These are phyloP conservation scores for Acanthopagrus latus DNA, from an alignment of 2,797 vertebrate species.

Conservation along the genomic window DNA sequence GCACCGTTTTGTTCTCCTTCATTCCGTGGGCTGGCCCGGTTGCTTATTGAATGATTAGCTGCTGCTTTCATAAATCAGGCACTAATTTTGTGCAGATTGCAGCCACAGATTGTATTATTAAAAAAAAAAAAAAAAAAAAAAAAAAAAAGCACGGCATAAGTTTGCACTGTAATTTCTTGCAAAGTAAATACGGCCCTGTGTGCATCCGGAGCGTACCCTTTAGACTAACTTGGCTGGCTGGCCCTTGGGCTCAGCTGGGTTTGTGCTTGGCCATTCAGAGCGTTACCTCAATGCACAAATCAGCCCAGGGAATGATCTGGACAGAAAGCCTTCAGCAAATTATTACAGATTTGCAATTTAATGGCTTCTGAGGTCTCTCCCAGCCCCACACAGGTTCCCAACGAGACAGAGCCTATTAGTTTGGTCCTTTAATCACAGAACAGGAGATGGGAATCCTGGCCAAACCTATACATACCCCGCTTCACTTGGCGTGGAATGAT, in stretches of 20 bases:
- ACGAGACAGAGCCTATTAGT: conserved; percentile 85
- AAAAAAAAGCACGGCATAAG: conserved; percentile 38
- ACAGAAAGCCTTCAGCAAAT: conserved; percentile 84
- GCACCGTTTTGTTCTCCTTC: conserved; percentile 6
- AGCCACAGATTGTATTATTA: conserved; percentile 26
- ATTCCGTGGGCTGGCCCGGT: not conserved
- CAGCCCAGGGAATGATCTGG: conserved; percentile 79
- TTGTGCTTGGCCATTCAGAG: conserved; percentile 74
- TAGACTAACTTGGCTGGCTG: conserved; percentile 61
- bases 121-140: too few species aligned
- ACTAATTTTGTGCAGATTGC: conserved; percentile 32
- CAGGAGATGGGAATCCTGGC: conserved; percentile 80
- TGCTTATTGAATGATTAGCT: conserved; percentile 28
- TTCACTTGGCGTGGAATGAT: conserved; percentile 61
- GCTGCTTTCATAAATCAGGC: conserved; percentile 23
- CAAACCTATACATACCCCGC: conserved; percentile 64
- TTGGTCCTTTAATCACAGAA: conserved; percentile 85
- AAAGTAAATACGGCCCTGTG: conserved; percentile 50
- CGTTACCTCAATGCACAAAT: conserved; percentile 74
- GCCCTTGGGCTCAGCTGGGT: conserved; percentile 77
- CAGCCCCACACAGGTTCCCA: conserved; percentile 78
- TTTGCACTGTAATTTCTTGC: conserved; percentile 44
- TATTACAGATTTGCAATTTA: conserved; percentile 89
- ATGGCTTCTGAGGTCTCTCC: conserved; percentile 85
- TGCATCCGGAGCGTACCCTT: conserved; percentile 38